A percentile compares a stretch with the other conserved stretches of the same genome.
Conservation (phyloP, 2,113 vertebrate species). For the Pseudolaguvia tuberculata region DNA sequence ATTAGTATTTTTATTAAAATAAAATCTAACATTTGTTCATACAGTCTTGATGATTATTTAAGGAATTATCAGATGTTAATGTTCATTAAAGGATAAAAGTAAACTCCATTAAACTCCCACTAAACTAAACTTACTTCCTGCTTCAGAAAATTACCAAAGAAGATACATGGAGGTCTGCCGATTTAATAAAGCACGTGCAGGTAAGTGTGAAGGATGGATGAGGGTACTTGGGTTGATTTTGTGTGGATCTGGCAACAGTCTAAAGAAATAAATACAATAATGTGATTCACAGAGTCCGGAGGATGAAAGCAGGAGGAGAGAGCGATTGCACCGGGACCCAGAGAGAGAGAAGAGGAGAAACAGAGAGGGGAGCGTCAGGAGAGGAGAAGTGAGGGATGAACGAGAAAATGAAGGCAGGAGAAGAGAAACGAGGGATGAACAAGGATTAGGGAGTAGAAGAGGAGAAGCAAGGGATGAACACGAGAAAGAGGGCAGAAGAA, state of each 20-base stretch:
- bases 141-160: slow-evolving; percentile 81
- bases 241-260: neutral
- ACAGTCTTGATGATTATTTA: neutral
- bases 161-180: slow-evolving; percentile 90
- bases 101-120: neutral
- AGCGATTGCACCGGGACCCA: slow-evolving; percentile 48
- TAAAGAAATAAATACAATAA: neutral
- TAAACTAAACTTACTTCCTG: slow-evolving; percentile 5
- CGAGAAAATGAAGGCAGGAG: slow-evolving; percentile 54
- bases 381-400: slow-evolving; percentile 58
- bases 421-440: slow-evolving; percentile 40
- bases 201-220: slow-evolving; percentile 56
- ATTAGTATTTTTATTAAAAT: neutral
- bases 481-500: slow-evolving; percentile 52
- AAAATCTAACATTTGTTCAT: too few relatives aligned
- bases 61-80: neutral
- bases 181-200: slow-evolving; percentile 78
- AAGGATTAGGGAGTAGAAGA: slow-evolving; percentile 40
- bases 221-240: slow-evolving; percentile 32
- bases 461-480: slow-evolving; percentile 36
- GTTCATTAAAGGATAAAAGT: neutral
- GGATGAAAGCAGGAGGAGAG: slow-evolving; percentile 51
- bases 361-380: slow-evolving; percentile 52
- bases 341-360: slow-evolving; percentile 47
- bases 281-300: slow-evolving; percentile 40